These are phyloP conservation scores for Crotalus horridus DNA, from an alignment of 2,113 vertebrate genomes.

Conservation along the genomic window DNA sequence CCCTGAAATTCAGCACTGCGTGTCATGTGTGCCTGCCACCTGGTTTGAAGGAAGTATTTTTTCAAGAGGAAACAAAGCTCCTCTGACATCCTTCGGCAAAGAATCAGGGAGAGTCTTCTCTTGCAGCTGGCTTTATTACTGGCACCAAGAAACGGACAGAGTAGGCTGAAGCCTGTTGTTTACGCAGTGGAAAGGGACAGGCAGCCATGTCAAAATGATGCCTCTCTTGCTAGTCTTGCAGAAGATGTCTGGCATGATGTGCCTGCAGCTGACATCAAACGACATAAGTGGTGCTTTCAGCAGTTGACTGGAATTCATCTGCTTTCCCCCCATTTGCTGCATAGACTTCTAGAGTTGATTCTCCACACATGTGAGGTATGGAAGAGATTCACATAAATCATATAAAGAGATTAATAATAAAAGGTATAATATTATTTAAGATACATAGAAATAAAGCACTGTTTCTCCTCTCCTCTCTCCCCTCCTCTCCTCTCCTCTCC, in stretches of 20 bases:
- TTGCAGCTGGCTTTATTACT: constrained; percentile 64
- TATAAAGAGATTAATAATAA: constrained; percentile 21
- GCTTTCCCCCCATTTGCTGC: constrained; percentile 58
- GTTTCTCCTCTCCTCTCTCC: background rate
- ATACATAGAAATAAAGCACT: constrained; percentile 64
- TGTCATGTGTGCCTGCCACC: constrained; percentile 58
- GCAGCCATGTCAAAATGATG: constrained; percentile 68
- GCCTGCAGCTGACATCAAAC: constrained; percentile 67
- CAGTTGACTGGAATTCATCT: constrained; percentile 65
- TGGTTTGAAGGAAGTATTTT: constrained; percentile 53
- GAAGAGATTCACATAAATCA: constrained; percentile 59
- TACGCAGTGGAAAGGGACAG: constrained; percentile 64
- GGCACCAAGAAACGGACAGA: constrained; percentile 49
- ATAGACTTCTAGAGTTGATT: constrained; percentile 67
- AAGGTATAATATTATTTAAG: constrained; percentile 54
- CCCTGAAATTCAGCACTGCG: constrained; percentile 46
- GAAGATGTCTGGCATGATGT: constrained; percentile 63
- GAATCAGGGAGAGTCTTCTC: constrained; percentile 56
- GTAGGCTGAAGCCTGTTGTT: constrained; percentile 61
- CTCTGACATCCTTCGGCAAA: constrained; percentile 60
- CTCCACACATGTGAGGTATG: constrained; percentile 61
- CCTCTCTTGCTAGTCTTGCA: constrained; percentile 66
- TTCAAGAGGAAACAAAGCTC: constrained; percentile 52
- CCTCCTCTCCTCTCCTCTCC: background rate
- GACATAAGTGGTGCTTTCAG: constrained; percentile 62